Conservation (phyloP, 2,113 vertebrate genomes). For the Chroicocephalus ridibundus region DNA sequence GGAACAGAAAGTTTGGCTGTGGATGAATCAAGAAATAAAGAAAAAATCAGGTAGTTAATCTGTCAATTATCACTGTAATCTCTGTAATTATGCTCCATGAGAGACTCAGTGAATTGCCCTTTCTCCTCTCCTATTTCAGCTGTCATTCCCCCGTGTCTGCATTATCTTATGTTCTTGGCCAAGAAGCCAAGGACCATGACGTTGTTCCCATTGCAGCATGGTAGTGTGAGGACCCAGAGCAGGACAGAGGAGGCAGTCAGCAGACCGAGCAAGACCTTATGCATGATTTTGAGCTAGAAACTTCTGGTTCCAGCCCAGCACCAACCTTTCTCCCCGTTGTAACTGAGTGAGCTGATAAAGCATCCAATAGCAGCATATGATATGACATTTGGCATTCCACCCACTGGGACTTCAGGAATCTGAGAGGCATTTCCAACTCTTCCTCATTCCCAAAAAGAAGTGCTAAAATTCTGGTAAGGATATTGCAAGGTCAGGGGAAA, state of each 20-base stretch:
- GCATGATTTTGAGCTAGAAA: not conserved
- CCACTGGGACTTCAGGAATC: not conserved
- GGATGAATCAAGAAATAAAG: not conserved
- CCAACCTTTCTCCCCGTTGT: not conserved
- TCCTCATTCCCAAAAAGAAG: not conserved
- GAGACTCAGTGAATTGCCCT: not conserved
- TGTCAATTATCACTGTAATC: not conserved
- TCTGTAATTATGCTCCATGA: not conserved
- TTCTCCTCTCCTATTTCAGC: not conserved
- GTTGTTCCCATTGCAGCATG: not conserved
- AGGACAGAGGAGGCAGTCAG: not conserved
- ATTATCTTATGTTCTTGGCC: not conserved
- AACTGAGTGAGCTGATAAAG: not conserved
- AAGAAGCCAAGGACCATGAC: not conserved
- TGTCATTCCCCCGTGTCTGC: not conserved
- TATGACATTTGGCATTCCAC: not conserved
- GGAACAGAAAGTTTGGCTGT: not conserved
- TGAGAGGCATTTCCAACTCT: not conserved
- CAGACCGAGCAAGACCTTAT: not conserved
- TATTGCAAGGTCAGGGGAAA: not conserved
- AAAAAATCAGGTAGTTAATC: not conserved
- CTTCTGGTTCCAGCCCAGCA: not conserved
- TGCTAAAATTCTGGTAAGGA: not conserved
- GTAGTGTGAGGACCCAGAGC: not conserved
- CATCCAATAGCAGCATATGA: not conserved